Percentiles rank a stretch among this genome's conserved stretches.
Conservation (phyloP, 2,113 vertebrate species). For the Micromys minutus region DNA sequence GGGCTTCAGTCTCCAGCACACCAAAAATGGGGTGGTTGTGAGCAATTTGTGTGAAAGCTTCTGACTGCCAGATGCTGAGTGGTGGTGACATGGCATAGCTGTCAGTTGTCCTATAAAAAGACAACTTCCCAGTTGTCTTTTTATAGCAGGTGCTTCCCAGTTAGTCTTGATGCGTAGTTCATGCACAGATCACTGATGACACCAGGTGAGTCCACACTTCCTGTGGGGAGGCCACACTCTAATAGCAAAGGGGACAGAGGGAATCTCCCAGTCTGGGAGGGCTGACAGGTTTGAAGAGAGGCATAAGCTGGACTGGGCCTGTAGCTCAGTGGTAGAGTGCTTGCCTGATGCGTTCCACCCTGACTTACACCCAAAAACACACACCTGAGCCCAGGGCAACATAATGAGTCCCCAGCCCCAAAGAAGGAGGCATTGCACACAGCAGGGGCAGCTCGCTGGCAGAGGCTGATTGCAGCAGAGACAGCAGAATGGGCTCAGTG, state of each 20-base stretch:
- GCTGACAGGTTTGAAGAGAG: background rate
- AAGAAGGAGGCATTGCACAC: background rate
- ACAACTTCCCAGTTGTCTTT: rapidly evolving
- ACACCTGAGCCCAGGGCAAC: background rate
- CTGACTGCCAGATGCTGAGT: rapidly evolving
- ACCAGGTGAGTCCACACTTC: background rate
- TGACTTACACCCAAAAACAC: background rate
- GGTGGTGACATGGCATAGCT: rapidly evolving
- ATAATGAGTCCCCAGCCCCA: background rate
- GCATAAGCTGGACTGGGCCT: background rate
- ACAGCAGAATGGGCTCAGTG: rapidly evolving
- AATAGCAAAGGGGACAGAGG: background rate
- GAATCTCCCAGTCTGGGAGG: rapidly evolving
- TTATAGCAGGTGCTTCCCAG: too few species aligned
- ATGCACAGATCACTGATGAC: rapidly evolving
- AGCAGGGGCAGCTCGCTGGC: too few species aligned
- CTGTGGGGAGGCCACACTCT: background rate
- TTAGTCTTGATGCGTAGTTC: background rate
- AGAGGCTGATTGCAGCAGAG: background rate
- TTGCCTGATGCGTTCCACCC: background rate
- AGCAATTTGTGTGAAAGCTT: background rate
- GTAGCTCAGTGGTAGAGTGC: background rate
- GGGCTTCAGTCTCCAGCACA: background rate
- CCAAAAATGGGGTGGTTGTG: background rate
- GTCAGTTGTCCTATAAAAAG: background rate